Base-by-base conservation (phyloP, 2,888 invertebrate genomes). In the Ichneumoninae sp. region DNA sequence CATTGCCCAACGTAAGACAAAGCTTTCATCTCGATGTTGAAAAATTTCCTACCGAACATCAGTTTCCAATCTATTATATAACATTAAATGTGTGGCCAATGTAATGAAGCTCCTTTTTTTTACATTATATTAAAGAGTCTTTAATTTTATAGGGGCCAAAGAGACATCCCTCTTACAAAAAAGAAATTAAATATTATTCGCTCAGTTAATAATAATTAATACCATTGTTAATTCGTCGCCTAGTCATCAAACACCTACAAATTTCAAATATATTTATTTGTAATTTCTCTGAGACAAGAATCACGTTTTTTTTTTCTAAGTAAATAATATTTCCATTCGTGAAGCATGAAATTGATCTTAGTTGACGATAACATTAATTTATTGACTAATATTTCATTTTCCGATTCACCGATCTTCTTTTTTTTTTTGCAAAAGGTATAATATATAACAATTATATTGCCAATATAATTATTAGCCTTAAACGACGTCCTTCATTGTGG, bases 1-100 rank as follows among this genome's bases (percentile, higher is more conserved):
- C 74, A 62, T 83, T 8, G 26, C 7, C 69, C 13, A 6, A 47
- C 8, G 57, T 40, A 36, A 68, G 22, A 68, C 26, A 19, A 13
- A 68, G 44, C 36, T 69, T 65, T 36, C 7, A 33, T 70, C 10
- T 69, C 1, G 13, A 13, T 30, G 16, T 40, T 8, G 22, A 66
- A 47, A 54, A 3, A 33, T 69, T 79, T 69, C 22, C 4, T 1
- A 26, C 16, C 44, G 16, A 5, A 47, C 13, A 16, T 16, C 5
- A 16, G 44, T 47, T 2, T 47, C 44, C 16, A 3, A 13, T 16
- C 16, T 47, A 16, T 13, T 47, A 47, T 16, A 3, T 16, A 47
- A 47, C 44, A 47, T 47, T 47, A 47, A 47, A 47, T 16, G 3
- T 47, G 44, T 4, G 4, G 16, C 44, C 4, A 16, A 4, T 16